Conservation (phyloP, 2,113 vertebrate genomes). For the Ahaetulla prasina region DNA sequence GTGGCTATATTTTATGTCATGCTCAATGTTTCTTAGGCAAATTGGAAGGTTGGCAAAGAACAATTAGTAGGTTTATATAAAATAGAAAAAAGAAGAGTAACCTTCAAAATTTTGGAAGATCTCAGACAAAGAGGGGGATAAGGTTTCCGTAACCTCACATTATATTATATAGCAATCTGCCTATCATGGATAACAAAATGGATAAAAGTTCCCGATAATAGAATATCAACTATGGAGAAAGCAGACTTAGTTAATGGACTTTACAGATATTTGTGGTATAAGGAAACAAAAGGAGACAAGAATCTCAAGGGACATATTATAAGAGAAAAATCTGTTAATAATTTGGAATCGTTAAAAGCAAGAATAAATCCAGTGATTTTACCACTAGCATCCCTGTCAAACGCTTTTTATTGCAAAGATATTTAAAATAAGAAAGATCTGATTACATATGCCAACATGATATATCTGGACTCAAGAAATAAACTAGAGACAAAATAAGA, state of each 20-base stretch:
- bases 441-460: background rate
- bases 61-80: background rate
- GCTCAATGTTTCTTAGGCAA: background rate
- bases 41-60: background rate
- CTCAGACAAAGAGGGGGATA: background rate
- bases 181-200: background rate
- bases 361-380: background rate
- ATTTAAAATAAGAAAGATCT: background rate
- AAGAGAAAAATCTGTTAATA: background rate
- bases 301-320: background rate
- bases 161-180: background rate
- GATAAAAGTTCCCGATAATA: background rate
- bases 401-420: background rate
- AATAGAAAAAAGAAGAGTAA: background rate
- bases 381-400: background rate
- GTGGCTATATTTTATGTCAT: background rate
- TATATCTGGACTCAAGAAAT: background rate
- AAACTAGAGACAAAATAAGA: background rate
- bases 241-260: background rate
- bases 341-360: background rate
- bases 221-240: background rate
- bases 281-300: background rate
- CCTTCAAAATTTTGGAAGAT: background rate
- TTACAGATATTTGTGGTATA: background rate
- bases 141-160: background rate